Evolutionary conservation across 2,888 invertebrate species (phyloP).

Genomic region (Chymomyza amoena): DNA sequence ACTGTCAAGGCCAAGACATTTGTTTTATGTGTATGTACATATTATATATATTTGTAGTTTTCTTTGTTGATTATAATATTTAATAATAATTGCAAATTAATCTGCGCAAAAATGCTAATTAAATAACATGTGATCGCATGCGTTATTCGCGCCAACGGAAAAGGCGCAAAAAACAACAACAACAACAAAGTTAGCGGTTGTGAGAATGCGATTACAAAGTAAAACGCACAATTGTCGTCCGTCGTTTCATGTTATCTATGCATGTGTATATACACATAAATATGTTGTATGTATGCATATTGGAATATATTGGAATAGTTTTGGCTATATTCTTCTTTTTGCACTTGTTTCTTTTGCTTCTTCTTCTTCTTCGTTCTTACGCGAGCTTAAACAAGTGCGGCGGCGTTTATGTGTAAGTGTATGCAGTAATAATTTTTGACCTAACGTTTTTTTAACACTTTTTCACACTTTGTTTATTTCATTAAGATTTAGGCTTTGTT

Average conservation of each 20-base stretch:
- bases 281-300: too few species aligned
- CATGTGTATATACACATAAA: background rate
- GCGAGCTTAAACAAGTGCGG: too few species aligned
- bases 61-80: background rate
- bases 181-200: background rate
- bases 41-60: background rate
- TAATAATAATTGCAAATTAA: slow-evolving; percentile 2
- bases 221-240: background rate
- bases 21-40: background rate
- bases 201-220: background rate
- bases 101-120: slow-evolving; percentile 3
- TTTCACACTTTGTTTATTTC: too few species aligned
- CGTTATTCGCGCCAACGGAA: background rate
- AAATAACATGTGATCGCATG: background rate
- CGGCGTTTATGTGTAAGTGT: too few species aligned
- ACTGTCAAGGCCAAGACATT: background rate
- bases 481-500: too few species aligned
- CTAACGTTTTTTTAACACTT: too few species aligned
- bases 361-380: too few species aligned
- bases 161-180: background rate
- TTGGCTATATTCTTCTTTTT: too few species aligned
- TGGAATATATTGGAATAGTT: too few species aligned
- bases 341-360: too few species aligned
- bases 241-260: background rate
- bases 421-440: too few species aligned